These are phyloP conservation scores for Tolmerus cingulatus DNA, from an alignment of 2,888 invertebrate species.

Conservation along the genomic window DNA sequence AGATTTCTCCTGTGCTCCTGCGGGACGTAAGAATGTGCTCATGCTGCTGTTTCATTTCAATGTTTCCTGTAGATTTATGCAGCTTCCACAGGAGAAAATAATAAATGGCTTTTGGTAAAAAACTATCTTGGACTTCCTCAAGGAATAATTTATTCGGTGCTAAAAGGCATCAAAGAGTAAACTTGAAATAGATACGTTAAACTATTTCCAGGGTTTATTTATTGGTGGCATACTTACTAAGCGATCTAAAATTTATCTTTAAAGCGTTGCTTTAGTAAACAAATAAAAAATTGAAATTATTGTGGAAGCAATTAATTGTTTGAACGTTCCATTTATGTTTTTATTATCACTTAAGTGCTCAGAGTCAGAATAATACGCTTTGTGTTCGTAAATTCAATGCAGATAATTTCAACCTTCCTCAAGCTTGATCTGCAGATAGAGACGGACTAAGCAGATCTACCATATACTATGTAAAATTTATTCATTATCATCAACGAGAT, in stretches of 20 bases:
- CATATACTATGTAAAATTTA: too few relatives aligned
- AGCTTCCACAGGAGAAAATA: neutral
- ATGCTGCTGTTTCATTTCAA: neutral
- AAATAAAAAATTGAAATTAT: neutral
- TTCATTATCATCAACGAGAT: too few relatives aligned
- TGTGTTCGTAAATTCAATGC: too few relatives aligned
- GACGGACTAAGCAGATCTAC: too few relatives aligned
- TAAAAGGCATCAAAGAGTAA: neutral
- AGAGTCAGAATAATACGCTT: too few relatives aligned
- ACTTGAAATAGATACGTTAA: neutral
- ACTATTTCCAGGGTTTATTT: neutral
- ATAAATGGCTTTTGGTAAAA: slow-evolving; percentile 3
- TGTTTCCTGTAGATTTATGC: slow-evolving; percentile 25
- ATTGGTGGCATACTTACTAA: neutral
- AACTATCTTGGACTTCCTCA: neutral
- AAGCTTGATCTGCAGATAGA: too few relatives aligned
- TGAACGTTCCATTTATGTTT: too few relatives aligned
- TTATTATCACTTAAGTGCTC: too few relatives aligned
- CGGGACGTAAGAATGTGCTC: neutral
- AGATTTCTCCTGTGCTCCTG: neutral
- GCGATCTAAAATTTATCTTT: neutral
- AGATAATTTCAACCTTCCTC: too few relatives aligned
- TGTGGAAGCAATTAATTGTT: neutral
- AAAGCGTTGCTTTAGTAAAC: neutral
- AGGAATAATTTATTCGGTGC: slow-evolving; percentile 9